These are phyloP conservation scores for Tuta absoluta DNA, from an alignment of 2,888 invertebrate genomes.

Conservation along the genomic window DNA sequence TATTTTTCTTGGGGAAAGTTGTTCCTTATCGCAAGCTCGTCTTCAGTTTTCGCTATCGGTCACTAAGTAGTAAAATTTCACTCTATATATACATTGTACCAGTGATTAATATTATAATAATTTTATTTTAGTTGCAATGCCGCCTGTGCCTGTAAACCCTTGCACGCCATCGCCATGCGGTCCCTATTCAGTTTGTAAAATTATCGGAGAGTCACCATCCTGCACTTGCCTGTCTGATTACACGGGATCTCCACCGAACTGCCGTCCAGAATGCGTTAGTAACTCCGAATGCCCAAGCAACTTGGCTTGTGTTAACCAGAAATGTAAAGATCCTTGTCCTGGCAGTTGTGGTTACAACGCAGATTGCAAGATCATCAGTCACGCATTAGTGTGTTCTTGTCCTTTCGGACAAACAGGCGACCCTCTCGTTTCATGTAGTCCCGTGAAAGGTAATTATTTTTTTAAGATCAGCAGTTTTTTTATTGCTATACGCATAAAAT, in stretches of 20 bases:
- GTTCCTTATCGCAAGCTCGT: too few species aligned
- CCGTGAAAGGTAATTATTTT: conserved; percentile 59
- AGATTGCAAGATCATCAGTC: conserved; percentile 87
- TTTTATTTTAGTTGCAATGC: conserved; percentile 58
- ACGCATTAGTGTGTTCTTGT: conserved; percentile 85
- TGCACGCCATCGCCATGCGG: conserved; percentile 86
- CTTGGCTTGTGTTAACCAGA: conserved; percentile 85
- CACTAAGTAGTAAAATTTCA: too few species aligned
- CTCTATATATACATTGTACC: neutral
- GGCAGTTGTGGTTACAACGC: conserved; percentile 86
- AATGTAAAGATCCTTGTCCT: conserved; percentile 86
- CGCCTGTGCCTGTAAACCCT: conserved; percentile 76
- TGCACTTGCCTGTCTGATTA: conserved; percentile 85
- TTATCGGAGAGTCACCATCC: conserved; percentile 82
- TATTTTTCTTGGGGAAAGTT: too few species aligned
- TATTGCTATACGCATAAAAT: neutral
- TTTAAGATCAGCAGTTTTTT: neutral
- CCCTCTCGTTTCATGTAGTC: conserved; percentile 79
- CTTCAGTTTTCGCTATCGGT: too few species aligned
- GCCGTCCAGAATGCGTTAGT: conserved; percentile 84
- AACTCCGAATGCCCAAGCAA: conserved; percentile 85
- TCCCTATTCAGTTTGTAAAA: conserved; percentile 83
- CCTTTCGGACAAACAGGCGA: conserved; percentile 84
- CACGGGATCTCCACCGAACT: conserved; percentile 83
- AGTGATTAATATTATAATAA: conserved; percentile 13